Percentiles rank a stretch among this genome's conserved stretches.
These are phyloP conservation scores for Neosilurus mollespiculum DNA, from an alignment of 2,797 vertebrate species.

Conservation along the genomic window DNA sequence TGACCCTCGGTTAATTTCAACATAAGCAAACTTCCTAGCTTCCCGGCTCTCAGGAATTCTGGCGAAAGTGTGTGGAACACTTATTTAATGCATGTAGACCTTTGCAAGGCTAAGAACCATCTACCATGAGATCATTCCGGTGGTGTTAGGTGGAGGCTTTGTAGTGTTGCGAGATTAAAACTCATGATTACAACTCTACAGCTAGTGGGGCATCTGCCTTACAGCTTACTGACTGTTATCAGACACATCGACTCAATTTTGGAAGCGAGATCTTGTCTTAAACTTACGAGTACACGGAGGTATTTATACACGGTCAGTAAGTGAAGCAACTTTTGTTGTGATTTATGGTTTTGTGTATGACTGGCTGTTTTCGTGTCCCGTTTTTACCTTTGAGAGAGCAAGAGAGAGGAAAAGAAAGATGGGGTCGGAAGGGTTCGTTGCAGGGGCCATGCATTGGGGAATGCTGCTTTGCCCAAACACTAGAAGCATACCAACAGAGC, in stretches of 20 bases:
- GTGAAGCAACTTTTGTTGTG: not conserved
- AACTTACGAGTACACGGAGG: not conserved
- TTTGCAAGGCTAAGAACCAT: too few species aligned
- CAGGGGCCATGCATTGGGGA: slow-evolving; percentile 58
- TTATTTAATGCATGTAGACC: too few species aligned
- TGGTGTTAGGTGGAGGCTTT: too few species aligned
- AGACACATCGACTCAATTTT: not conserved
- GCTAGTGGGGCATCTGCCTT: too few species aligned
- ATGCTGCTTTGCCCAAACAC: slow-evolving; percentile 66
- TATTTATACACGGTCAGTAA: not conserved
- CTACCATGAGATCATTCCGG: too few species aligned
- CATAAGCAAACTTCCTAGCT: too few species aligned
- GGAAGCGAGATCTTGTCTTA: not conserved
- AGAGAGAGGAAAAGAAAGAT: slow-evolving; percentile 8
- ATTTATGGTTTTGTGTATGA: not conserved
- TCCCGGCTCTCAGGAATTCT: too few species aligned
- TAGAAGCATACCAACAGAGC: slow-evolving; percentile 75
- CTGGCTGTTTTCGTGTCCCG: not conserved
- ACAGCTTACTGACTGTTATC: not conserved
- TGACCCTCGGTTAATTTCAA: too few species aligned
- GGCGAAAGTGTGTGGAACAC: too few species aligned
- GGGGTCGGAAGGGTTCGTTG: slow-evolving; percentile 50
- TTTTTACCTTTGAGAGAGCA: not conserved
- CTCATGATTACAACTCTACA: not conserved
- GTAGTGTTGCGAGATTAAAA: not conserved